Conservation (phyloP, 2,113 vertebrate species). For the Pterocles burchelli region DNA sequence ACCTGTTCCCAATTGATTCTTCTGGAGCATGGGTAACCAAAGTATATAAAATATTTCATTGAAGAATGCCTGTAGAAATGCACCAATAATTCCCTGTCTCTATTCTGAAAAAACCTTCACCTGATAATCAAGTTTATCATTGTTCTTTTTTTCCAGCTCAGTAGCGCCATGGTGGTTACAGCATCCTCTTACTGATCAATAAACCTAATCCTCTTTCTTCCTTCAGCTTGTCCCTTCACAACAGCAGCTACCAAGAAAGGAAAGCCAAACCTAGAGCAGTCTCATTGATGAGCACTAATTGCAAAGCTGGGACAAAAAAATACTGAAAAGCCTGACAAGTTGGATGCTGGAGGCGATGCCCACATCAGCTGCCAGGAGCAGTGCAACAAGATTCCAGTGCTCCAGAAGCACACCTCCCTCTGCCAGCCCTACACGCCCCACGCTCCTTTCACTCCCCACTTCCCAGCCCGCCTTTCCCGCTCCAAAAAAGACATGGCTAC, state of each 20-base stretch:
- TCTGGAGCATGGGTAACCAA: background rate
- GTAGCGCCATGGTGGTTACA: background rate
- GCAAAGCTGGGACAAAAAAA: background rate
- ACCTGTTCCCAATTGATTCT: background rate
- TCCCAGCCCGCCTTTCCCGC: background rate
- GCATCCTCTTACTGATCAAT: background rate
- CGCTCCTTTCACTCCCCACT: background rate
- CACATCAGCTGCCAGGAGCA: rapidly evolving
- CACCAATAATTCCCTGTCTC: background rate
- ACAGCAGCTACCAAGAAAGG: background rate
- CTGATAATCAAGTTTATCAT: background rate
- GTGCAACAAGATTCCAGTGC: rapidly evolving
- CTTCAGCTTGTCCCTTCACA: background rate
- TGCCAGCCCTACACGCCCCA: background rate
- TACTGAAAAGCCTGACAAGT: rapidly evolving
- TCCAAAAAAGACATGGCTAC: background rate
- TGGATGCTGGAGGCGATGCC: rapidly evolving
- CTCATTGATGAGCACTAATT: background rate
- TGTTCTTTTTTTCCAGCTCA: background rate
- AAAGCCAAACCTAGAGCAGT: background rate
- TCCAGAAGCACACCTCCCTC: background rate
- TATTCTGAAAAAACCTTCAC: background rate
- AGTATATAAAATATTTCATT: background rate
- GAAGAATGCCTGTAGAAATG: background rate
- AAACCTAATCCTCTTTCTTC: background rate